phyloP scores from a whole-genome alignment of 2,113 vertebrate genomes.

The Ciconia maguari region DNA sequence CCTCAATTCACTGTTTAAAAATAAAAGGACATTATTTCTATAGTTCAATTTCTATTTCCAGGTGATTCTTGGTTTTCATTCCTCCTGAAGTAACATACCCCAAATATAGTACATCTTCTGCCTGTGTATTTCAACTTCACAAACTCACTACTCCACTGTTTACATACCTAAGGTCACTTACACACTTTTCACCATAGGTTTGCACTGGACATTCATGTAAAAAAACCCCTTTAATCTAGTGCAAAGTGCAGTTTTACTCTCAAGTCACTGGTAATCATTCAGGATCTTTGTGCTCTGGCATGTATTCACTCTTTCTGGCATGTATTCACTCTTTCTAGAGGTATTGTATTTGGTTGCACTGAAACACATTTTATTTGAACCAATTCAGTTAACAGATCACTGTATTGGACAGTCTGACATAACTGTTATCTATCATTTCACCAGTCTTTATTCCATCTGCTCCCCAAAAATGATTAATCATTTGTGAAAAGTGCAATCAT shows the following conservation, averaged over 20 bases:
- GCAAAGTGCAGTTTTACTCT: not conserved
- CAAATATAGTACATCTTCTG: not conserved
- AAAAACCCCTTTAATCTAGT: not conserved
- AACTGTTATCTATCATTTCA: not conserved
- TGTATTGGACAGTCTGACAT: not conserved
- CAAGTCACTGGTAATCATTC: not conserved
- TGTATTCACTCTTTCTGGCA: not conserved
- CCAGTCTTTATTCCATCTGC: not conserved
- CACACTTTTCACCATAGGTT: not conserved
- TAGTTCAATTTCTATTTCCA: not conserved
- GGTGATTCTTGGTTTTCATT: not conserved
- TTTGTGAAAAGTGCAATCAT: not conserved
- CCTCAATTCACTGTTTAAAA: not conserved
- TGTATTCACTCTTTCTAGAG: not conserved
- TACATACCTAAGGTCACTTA: not conserved
- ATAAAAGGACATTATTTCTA: not conserved
- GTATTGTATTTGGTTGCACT: not conserved
- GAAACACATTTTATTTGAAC: not conserved
- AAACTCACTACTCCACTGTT: not conserved
- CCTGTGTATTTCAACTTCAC: not conserved
- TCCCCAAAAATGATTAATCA: not conserved
- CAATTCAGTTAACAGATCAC: not conserved
- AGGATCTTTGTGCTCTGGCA: not conserved
- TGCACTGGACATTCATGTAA: fast-evolving
- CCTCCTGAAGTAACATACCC: not conserved